Conservation (phyloP, 2,888 invertebrate species). For the Pyrocoelia pectoralis region DNA sequence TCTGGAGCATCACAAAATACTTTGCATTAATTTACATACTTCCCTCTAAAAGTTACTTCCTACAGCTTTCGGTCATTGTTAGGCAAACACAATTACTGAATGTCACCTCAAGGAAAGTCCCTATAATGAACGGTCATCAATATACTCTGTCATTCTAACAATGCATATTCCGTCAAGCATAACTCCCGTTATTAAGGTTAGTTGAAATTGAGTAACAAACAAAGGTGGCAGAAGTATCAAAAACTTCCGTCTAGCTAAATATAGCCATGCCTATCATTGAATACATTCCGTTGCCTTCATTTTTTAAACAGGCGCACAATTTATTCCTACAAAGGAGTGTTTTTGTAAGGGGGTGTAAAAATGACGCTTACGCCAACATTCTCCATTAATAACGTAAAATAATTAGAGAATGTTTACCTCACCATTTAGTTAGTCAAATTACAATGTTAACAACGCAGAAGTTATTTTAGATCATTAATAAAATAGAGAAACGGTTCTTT, state of each 20-base stretch:
- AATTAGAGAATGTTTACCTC: conserved; percentile 31
- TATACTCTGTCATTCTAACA: conserved; percentile 36
- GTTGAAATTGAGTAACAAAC: conserved; percentile 33
- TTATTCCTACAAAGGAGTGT: conserved; percentile 24
- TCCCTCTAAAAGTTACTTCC: conserved; percentile 25
- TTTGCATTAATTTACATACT: conserved; percentile 34
- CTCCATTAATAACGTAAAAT: conserved; percentile 26
- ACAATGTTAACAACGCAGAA: background rate
- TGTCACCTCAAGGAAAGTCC: conserved; percentile 37
- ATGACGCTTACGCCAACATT: conserved; percentile 24
- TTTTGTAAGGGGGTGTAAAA: conserved; percentile 15
- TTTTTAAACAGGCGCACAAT: conserved; percentile 16
- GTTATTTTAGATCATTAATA: too few relatives aligned
- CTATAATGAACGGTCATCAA: conserved; percentile 38
- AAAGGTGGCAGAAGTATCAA: conserved; percentile 24
- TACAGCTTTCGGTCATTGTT: conserved; percentile 30
- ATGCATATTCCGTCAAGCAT: conserved; percentile 34
- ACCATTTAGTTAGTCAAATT: conserved; percentile 18
- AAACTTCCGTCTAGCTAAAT: conserved; percentile 20
- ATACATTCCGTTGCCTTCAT: conserved; percentile 18
- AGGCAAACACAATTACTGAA: conserved; percentile 36
- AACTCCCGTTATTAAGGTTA: conserved; percentile 36
- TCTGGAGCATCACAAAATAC: conserved; percentile 22
- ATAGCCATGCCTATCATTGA: conserved; percentile 24
- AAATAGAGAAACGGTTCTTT: too few relatives aligned